Conservation (phyloP, 2,797 vertebrate species). For the Molossus molossus region DNA sequence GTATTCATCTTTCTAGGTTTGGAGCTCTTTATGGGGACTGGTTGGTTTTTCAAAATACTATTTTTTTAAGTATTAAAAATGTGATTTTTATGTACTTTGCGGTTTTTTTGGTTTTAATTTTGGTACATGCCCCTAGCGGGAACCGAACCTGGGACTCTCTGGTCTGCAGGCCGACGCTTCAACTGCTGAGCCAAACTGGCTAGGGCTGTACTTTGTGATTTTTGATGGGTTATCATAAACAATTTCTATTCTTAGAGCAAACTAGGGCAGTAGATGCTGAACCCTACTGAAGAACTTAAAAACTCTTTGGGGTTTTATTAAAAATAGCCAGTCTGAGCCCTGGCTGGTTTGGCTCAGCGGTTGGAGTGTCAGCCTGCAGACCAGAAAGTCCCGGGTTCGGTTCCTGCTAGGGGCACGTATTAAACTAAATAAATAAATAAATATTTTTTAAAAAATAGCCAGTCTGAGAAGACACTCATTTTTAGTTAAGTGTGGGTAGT, state of each 20-base stretch:
- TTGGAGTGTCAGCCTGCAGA: too few species aligned
- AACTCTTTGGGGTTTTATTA: background rate
- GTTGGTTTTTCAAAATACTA: conserved; percentile 49
- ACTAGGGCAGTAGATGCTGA: background rate
- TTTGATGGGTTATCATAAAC: background rate
- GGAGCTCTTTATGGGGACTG: background rate
- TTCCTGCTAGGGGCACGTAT: too few species aligned
- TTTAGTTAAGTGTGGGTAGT: conserved; percentile 9
- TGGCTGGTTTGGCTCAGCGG: too few species aligned
- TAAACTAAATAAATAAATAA: too few species aligned
- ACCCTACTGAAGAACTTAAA: background rate
- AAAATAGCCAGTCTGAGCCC: background rate
- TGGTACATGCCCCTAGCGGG: too few species aligned
- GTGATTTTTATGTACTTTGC: background rate
- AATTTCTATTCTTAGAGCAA: conserved; percentile 32
- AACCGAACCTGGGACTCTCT: too few species aligned
- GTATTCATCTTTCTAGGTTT: conserved; percentile 39
- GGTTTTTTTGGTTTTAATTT: background rate
- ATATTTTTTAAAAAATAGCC: background rate
- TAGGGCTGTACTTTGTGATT: background rate
- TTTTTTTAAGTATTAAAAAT: conserved; percentile 2
- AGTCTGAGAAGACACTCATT: background rate
- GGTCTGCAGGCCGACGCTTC: too few species aligned
- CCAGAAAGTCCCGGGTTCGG: too few species aligned
- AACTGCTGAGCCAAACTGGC: too few species aligned